These are phyloP conservation scores for Cephus cinctus DNA, from an alignment of 1,140 invertebrate genomes.

Conservation along the genomic window DNA sequence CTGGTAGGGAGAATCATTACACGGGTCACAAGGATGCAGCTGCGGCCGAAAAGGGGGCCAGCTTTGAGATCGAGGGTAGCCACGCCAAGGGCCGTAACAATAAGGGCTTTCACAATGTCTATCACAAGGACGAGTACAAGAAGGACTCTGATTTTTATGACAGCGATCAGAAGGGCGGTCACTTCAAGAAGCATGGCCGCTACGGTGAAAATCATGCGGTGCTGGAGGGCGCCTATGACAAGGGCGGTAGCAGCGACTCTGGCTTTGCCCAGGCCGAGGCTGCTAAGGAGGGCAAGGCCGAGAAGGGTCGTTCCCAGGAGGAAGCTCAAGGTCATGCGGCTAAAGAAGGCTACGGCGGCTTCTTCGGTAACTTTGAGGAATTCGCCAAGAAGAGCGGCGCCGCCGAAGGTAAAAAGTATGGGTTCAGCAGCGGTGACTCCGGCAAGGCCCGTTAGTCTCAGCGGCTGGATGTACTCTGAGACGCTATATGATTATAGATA, in stretches of 20 bases:
- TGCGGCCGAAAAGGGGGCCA: slow-evolving; percentile 15
- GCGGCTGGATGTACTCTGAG: not conserved
- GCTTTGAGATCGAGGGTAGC: not conserved
- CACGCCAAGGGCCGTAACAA: slow-evolving; percentile 42
- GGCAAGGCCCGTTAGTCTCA: no score
- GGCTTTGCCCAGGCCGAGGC: slow-evolving; percentile 27
- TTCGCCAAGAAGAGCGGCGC: slow-evolving; percentile 30
- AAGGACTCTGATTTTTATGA: slow-evolving; percentile 47
- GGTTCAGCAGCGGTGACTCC: slow-evolving; percentile 2
- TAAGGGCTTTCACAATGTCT: slow-evolving; percentile 36
- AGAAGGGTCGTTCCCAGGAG: slow-evolving; percentile 25
- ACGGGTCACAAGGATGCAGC: slow-evolving; percentile 23
- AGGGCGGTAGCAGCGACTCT: slow-evolving; percentile 28
- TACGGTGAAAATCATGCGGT: slow-evolving; percentile 34
- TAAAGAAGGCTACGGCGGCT: slow-evolving; percentile 28
- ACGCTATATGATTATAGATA: not conserved
- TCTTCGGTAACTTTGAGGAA: slow-evolving; percentile 34
- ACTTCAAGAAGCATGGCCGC: slow-evolving; percentile 39
- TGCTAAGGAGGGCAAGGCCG: slow-evolving; percentile 29
- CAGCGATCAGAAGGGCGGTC: slow-evolving; percentile 40
- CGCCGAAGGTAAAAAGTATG: slow-evolving; percentile 17
- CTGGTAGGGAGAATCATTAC: slow-evolving; percentile 13
- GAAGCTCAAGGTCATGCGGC: slow-evolving; percentile 31
- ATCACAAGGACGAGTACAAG: slow-evolving; percentile 48
- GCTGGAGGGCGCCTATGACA: slow-evolving; percentile 28